Conservation (phyloP, 2,797 vertebrate genomes). For the Lagorchestes hirsutus region DNA sequence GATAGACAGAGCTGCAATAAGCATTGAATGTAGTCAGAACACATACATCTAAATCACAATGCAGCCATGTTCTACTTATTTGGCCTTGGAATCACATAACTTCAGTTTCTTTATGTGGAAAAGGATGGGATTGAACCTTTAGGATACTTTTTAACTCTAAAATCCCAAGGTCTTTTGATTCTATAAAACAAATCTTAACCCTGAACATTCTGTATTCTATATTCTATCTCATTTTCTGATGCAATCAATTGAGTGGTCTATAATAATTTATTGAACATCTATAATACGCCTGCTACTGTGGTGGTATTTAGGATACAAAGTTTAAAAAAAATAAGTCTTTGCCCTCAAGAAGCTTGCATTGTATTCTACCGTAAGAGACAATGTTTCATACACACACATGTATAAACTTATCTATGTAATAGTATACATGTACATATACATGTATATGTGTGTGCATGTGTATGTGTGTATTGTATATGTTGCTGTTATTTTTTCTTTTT, state of each 20-base stretch:
- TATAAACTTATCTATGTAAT: no score
- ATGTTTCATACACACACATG: neutral
- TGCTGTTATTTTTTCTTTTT: no score
- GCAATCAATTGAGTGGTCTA: neutral
- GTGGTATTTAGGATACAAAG: neutral
- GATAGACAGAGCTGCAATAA: neutral
- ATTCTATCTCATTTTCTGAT: neutral
- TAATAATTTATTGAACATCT: slow-evolving; percentile 28
- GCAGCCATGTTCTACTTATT: neutral
- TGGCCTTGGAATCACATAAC: neutral
- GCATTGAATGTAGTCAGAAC: neutral
- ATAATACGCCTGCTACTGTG: neutral
- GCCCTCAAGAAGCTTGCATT: neutral
- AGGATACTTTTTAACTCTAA: neutral
- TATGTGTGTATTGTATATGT: no score
- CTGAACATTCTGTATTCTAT: no score
- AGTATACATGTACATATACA: neutral
- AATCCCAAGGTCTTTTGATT: neutral
- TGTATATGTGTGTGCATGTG: neutral
- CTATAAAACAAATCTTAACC: neutral
- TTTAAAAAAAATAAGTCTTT: neutral
- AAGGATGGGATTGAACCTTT: neutral
- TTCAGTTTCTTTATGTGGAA: neutral
- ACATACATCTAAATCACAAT: neutral
- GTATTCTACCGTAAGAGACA: neutral